Conservation (phyloP, 2,888 invertebrate genomes). For the Chaitophorus viminalis region DNA sequence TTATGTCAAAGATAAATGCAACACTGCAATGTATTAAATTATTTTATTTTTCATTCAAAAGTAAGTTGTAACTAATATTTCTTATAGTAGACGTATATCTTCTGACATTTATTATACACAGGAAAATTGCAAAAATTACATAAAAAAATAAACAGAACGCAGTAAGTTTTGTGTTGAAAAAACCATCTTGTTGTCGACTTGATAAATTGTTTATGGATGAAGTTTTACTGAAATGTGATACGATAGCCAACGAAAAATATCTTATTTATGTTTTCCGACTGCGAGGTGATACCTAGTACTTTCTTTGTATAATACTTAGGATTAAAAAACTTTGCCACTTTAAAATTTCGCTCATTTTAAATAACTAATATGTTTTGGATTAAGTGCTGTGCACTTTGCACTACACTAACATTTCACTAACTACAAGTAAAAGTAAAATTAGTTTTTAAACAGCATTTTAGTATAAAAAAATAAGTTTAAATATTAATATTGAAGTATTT, state of each 20-base stretch:
- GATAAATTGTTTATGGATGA: slow-evolving; percentile 21
- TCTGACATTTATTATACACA: background rate
- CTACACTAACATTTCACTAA: background rate
- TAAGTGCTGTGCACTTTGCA: background rate
- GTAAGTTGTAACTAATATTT: background rate
- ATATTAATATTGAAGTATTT: background rate
- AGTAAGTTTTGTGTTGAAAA: background rate
- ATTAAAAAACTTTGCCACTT: slow-evolving; percentile 30
- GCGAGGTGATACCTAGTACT: background rate
- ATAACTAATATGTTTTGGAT: background rate
- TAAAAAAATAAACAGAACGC: background rate
- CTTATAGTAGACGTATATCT: background rate
- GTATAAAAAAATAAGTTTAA: background rate
- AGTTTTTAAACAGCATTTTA: background rate
- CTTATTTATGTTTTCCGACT: background rate
- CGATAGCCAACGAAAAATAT: background rate
- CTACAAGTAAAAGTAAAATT: background rate
- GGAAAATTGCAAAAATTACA: background rate
- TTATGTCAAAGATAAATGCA: background rate
- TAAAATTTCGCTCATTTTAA: background rate
- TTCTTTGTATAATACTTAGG: slow-evolving; percentile 5
- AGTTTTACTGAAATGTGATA: background rate
- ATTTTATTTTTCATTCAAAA: background rate
- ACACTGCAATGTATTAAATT: background rate
- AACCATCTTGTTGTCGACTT: background rate